Base-by-base conservation (phyloP, 2,888 invertebrate genomes). In the Perizoma flavofasciatum region DNA sequence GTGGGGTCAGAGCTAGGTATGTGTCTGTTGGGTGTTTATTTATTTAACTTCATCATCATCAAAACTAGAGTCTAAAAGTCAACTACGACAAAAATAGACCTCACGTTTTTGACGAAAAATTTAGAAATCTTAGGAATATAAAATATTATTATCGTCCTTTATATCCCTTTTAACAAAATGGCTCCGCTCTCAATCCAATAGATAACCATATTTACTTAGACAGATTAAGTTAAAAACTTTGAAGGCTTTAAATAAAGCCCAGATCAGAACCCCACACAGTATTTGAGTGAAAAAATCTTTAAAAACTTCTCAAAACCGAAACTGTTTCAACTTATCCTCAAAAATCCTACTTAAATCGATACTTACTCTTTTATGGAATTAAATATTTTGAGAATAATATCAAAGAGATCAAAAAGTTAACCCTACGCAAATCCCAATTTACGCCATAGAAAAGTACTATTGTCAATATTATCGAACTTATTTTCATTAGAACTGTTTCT, bases 371-470 rank as follows among this genome's bases (percentile, higher is more conserved):
- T 40, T 44, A 50, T 7, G 8, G 55, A 39, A 51, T 51, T 11
- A n/a, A 55, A 33, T 33, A 34, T 33, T 48, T 51, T 5, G 3
- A 43, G 6, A 10, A 44, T 41, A 39, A 37, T 40, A 44, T 52
- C 52, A 47, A 54, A 50, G 22, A 37, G 35, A 22, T 35, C 22
- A 55, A 40, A 43, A 41, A 41, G 45, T 45, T 40, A 50, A 33
- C 10, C 22, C 22, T 22, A 49, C 34, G 50, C 49, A 53, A 61
- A 57, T 49, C 44, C 49, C 46, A 37, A 57, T 46, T 40, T 50
- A 50, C 50, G 54, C 44, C 50, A 35, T 34, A 22, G 7, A 6
- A 34, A 10, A 5, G 39, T 5, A 41, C 49, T 33, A 40, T 43
- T 50, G 35, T 50, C 32, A 5, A 11, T 33, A 45, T 41, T 48